These are phyloP conservation scores for Dissostichus mawsoni DNA, from an alignment of 2,113 vertebrate genomes.

Conservation along the genomic window DNA sequence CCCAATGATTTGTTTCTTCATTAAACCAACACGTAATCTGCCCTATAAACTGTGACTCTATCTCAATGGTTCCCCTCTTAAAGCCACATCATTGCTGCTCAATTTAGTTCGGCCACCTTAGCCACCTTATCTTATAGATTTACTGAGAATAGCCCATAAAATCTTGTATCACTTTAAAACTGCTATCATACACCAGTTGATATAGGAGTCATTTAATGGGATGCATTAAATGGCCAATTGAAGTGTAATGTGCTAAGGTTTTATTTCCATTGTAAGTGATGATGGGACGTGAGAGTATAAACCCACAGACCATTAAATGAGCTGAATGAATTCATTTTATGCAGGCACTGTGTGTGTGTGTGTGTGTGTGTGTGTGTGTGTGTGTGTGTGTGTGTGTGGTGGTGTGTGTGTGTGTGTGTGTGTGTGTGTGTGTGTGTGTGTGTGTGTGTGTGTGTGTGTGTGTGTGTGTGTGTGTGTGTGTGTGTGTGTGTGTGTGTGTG, in stretches of 20 bases:
- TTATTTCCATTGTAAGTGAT: conserved; percentile 75
- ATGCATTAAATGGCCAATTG: conserved; percentile 80
- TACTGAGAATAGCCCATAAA: conserved; percentile 74
- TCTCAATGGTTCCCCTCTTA: background rate
- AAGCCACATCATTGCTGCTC: conserved; percentile 31
- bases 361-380: conserved; percentile 1
- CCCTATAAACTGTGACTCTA: background rate
- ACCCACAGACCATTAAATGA: conserved; percentile 74
- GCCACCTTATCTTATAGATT: conserved; percentile 70
- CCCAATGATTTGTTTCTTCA: conserved; percentile 4
- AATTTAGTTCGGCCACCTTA: conserved; percentile 44
- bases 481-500: background rate
- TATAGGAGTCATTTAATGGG: conserved; percentile 74
- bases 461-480: conserved; percentile 2
- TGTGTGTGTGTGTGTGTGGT: background rate
- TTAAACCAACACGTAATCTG: background rate
- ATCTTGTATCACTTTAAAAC: conserved; percentile 72
- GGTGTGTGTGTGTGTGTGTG: conserved; percentile 13
- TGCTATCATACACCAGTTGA: conserved; percentile 71
- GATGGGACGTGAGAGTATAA: conserved; percentile 70
- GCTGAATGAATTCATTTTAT: conserved; percentile 70
- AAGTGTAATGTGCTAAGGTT: conserved; percentile 72
- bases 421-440: conserved; percentile 14
- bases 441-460: conserved; percentile 24
- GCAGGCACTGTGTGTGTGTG: conserved; percentile 32